phyloP scores from a whole-genome alignment of 2,113 vertebrate genomes.

The Equus przewalskii region DNA sequence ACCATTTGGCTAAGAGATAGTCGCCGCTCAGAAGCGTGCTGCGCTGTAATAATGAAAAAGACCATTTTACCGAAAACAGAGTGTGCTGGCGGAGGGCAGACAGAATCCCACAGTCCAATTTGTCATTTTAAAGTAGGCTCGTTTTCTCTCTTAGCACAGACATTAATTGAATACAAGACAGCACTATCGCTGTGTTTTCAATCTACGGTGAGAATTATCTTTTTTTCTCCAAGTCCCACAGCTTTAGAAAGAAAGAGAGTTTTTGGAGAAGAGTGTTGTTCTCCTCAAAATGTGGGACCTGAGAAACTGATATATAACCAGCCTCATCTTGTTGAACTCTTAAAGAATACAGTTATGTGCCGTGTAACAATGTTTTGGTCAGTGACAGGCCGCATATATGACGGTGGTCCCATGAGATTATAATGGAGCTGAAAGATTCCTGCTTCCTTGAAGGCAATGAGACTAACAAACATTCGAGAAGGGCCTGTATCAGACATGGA shows the following conservation, averaged over 20 bases:
- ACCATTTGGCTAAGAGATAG: not conserved
- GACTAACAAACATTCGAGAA: no score
- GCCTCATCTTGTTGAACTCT: not conserved
- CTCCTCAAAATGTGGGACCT: not conserved
- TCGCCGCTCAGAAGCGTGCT: fast-evolving
- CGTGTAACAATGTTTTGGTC: no score
- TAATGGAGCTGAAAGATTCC: no score
- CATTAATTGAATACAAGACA: not conserved
- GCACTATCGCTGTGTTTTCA: fast-evolving
- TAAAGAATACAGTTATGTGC: not conserved
- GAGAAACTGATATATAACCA: fast-evolving
- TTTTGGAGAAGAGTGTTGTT: fast-evolving
- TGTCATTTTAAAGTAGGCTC: not conserved
- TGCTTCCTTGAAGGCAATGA: no score
- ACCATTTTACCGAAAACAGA: not conserved
- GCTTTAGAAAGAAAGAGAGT: not conserved
- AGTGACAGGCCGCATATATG: no score
- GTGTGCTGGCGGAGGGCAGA: fast-evolving
- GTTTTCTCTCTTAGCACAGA: not conserved
- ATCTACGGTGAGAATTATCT: fast-evolving
- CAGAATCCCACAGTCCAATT: fast-evolving
- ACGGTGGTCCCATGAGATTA: no score
- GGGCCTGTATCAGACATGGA: no score
- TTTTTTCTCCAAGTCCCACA: fast-evolving
- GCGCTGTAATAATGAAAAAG: fast-evolving